Evolutionary conservation across 2,113 vertebrate species (phyloP).

Genomic region (Notothenia rossii): DNA sequence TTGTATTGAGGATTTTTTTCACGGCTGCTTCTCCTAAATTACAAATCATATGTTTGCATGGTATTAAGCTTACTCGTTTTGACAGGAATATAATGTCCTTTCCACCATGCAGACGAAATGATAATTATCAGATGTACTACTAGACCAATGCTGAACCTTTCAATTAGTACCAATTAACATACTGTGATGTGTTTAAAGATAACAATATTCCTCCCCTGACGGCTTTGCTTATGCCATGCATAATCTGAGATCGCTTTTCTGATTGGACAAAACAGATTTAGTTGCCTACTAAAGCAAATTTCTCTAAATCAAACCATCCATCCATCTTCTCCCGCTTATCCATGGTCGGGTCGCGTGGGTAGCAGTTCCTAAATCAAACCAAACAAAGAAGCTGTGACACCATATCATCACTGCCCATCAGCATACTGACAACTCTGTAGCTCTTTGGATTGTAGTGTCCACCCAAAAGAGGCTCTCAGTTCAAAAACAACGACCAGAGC

Average conservation of each 20-base stretch:
- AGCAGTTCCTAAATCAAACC: slow-evolving; percentile 47
- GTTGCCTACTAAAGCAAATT: slow-evolving; percentile 27
- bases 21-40: neutral
- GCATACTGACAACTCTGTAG: slow-evolving; percentile 42
- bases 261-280: slow-evolving; percentile 26
- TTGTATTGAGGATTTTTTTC: neutral
- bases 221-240: slow-evolving; percentile 2
- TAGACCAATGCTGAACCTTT: neutral
- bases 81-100: neutral
- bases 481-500: slow-evolving; percentile 72
- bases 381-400: slow-evolving; percentile 61
- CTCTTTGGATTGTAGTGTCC: slow-evolving; percentile 53
- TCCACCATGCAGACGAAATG: neutral
- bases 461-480: slow-evolving; percentile 61
- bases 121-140: slow-evolving; percentile 3
- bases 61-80: neutral
- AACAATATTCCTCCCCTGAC: neutral
- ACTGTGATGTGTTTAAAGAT: neutral
- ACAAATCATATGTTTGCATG: slow-evolving; percentile 4
- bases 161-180: neutral
- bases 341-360: too few species aligned
- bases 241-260: slow-evolving; percentile 11
- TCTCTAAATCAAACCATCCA: slow-evolving; percentile 59
- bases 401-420: slow-evolving; percentile 76
- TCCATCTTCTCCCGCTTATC: too few species aligned